These are phyloP conservation scores for Rhinella marina DNA, from an alignment of 2,797 vertebrate genomes.

Conservation along the genomic window DNA sequence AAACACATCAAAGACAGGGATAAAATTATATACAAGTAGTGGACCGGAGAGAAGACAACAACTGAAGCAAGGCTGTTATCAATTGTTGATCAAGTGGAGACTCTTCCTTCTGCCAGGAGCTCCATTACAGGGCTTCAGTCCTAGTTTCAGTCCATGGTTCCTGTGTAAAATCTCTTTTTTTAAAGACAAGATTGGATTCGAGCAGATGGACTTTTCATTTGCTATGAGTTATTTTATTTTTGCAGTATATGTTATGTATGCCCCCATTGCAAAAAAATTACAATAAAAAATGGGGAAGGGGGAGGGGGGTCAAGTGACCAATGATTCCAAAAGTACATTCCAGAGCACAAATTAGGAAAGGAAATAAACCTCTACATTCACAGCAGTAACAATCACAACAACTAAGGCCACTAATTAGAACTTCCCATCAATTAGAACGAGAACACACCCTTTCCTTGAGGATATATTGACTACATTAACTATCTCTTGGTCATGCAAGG, in stretches of 20 bases:
- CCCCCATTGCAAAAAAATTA: too few relatives aligned
- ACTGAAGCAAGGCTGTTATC: slow-evolving; percentile 1
- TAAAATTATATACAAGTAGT: not conserved
- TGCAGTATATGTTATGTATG: too few relatives aligned
- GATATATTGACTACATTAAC: too few relatives aligned
- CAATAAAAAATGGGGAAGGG: too few relatives aligned
- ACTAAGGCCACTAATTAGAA: too few relatives aligned
- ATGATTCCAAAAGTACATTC: not conserved
- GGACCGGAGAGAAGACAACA: not conserved
- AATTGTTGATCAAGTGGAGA: slow-evolving; percentile 13
- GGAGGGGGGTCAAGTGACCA: not conserved
- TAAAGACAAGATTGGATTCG: too few relatives aligned
- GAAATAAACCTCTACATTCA: not conserved
- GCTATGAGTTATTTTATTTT: not conserved
- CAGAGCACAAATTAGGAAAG: not conserved
- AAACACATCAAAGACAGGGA: slow-evolving; percentile 41
- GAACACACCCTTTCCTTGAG: too few relatives aligned
- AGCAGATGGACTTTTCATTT: too few relatives aligned
- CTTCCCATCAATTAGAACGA: too few relatives aligned
- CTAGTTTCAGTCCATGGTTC: not conserved
- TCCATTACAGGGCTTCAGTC: too few relatives aligned
- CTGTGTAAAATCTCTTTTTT: too few relatives aligned
- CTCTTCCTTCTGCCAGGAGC: not conserved
- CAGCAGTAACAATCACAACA: not conserved
- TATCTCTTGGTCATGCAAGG: too few relatives aligned